Percentiles rank a stretch among this genome's conserved stretches.
These are phyloP conservation scores for Aricia artaxerxes DNA, from an alignment of 2,888 invertebrate species.

Conservation along the genomic window DNA sequence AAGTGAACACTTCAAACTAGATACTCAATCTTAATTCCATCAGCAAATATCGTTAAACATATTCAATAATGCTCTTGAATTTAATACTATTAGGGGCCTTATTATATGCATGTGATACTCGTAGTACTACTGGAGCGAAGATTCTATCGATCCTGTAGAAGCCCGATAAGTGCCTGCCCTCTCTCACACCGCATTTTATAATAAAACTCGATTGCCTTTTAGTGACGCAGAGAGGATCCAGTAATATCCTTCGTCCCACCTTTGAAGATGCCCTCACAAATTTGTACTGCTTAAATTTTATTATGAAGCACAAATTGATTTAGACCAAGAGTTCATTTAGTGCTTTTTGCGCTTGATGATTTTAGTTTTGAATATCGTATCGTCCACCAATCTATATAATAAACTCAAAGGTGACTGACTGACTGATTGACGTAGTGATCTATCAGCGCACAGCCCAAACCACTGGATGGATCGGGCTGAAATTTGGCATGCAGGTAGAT, in stretches of 20 bases:
- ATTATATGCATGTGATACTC: constrained; percentile 12
- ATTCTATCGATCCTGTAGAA: constrained; percentile 38
- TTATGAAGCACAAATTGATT: neutral
- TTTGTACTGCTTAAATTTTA: constrained; percentile 22
- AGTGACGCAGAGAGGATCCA: constrained; percentile 27
- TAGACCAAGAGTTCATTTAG: constrained; percentile 3
- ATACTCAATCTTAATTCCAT: neutral
- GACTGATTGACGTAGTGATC: too few relatives aligned
- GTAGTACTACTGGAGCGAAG: constrained; percentile 11
- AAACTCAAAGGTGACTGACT: too few relatives aligned
- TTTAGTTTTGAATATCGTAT: neutral
- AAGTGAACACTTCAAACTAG: neutral
- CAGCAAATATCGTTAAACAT: constrained; percentile 3
- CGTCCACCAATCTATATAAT: neutral
- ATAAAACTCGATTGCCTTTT: constrained; percentile 39
- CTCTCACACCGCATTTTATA: constrained; percentile 37
- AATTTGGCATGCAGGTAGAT: too few relatives aligned
- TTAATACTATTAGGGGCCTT: constrained; percentile 4
- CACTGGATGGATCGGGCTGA: too few relatives aligned
- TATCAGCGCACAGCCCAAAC: too few relatives aligned
- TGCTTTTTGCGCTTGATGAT: neutral
- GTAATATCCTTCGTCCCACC: constrained; percentile 26
- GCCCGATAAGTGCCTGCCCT: constrained; percentile 39
- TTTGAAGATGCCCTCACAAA: constrained; percentile 28
- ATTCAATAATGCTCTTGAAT: constrained; percentile 2